Conservation (phyloP, 2,797 vertebrate species). For the Cheirogaleus major region DNA sequence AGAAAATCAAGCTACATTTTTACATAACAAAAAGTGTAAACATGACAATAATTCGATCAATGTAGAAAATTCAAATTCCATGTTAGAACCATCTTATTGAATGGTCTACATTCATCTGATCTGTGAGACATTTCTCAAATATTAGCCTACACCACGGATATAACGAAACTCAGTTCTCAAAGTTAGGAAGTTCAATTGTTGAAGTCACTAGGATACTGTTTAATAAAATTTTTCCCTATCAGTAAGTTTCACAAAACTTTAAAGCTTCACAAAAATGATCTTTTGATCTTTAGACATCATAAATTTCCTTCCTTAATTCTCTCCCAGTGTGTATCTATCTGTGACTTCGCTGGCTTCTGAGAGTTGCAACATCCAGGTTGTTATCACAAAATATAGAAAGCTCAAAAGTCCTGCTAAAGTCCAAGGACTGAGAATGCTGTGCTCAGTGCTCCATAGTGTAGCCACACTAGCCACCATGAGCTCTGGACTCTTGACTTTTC, state of each 20-base stretch:
- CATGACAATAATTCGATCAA: neutral
- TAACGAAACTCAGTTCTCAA: neutral
- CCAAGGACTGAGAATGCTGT: neutral
- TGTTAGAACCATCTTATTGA: neutral
- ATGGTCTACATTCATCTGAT: neutral
- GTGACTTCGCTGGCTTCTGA: neutral
- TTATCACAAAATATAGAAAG: neutral
- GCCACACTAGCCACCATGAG: neutral
- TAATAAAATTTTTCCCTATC: neutral
- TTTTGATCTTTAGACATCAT: neutral
- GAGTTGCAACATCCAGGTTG: neutral
- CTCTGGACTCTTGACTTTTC: neutral
- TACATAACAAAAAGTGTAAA: neutral
- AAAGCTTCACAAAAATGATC: neutral
- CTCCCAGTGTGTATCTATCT: neutral
- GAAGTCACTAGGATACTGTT: neutral
- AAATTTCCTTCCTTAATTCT: neutral
- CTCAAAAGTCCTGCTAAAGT: neutral
- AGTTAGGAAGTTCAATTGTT: neutral
- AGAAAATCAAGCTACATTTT: neutral
- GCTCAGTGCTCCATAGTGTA: neutral
- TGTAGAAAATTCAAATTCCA: neutral
- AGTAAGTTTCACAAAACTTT: neutral
- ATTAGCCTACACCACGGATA: neutral
- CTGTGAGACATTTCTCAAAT: neutral